Evolutionary conservation across 2,113 vertebrate species (phyloP).

Genomic region (Dendrocopos noguchii): DNA sequence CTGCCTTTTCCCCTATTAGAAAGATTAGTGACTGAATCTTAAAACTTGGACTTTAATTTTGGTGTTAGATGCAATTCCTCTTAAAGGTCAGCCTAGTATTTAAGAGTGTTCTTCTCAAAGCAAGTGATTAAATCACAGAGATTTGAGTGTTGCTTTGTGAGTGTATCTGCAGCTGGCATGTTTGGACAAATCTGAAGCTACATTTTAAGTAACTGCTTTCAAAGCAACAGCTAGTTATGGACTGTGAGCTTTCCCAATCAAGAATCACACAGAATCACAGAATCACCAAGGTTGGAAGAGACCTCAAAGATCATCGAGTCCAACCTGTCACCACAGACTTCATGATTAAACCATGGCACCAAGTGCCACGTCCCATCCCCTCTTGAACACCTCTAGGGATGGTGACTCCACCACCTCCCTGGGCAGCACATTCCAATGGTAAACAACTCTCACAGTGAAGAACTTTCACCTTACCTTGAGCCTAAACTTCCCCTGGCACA

Average conservation of each 20-base stretch:
- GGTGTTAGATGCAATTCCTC: background rate
- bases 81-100: background rate
- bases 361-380: no score
- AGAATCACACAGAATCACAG: background rate
- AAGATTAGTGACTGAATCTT: background rate
- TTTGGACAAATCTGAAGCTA: background rate
- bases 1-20: background rate
- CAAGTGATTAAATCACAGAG: background rate
- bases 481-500: no score
- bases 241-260: constrained; percentile 27
- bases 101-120: background rate
- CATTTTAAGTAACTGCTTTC: background rate
- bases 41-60: background rate
- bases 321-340: no score
- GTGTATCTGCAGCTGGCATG: background rate
- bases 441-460: no score
- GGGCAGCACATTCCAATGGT: no score
- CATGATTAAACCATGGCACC: no score
- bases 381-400: no score
- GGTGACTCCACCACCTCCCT: no score
- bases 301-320: no score
- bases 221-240: constrained; percentile 7
- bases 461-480: no score
- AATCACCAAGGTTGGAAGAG: no score
- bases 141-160: background rate